Base-by-base conservation (phyloP, 2,888 invertebrate species). In the Mechanitis mazaeus region DNA sequence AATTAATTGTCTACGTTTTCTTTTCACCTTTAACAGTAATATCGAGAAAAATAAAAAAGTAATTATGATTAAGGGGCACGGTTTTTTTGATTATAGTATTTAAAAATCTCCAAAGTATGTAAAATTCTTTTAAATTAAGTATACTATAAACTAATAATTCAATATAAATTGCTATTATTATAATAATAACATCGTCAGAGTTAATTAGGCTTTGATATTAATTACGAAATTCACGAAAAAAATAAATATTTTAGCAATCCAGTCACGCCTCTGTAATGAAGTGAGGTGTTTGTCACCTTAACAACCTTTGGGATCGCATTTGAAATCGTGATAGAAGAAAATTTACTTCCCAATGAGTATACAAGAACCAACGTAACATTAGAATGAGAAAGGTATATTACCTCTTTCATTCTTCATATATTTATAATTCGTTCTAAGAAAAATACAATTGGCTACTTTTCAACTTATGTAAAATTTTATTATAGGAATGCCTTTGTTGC, bases 231-330 rank as follows among this genome's bases (percentile, higher is more conserved):
- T 55, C 68, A 66, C 66, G 73, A 72, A 75, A 56, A 67, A 68
- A 60, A 60, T 68, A 76, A 74, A 71, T 71, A 42, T 79, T 81
- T 84, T 83, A 81, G 75, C 77, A 84, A 81, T 80, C 80, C 74
- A 71, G 82, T 82, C 84, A 86, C 85, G 86, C 71, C 69, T 75
- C 70, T 72, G 73, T 85, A 87, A 86, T 85, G 83, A 85, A 87
- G 81, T 81, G 83, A 80, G 79, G 76, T 80, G 78, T 84, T 84
- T 86, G 86, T 87, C 86, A 85, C 83, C 61, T 81, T 80, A 80
- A 82, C 80, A 77, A 77, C 75, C 77, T 76, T 71, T 67, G 71
- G 78, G 80, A 80, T 81, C 79, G 80, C 79, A 80, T 83, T 84
- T 75, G 79, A 79, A 82, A 85, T 84, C 82, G 78, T 79, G 84